Evolutionary conservation across 2,888 invertebrate species (phyloP), one percentile per base, ranked within the genome.

Genomic region (Lagria hirta): DNA sequence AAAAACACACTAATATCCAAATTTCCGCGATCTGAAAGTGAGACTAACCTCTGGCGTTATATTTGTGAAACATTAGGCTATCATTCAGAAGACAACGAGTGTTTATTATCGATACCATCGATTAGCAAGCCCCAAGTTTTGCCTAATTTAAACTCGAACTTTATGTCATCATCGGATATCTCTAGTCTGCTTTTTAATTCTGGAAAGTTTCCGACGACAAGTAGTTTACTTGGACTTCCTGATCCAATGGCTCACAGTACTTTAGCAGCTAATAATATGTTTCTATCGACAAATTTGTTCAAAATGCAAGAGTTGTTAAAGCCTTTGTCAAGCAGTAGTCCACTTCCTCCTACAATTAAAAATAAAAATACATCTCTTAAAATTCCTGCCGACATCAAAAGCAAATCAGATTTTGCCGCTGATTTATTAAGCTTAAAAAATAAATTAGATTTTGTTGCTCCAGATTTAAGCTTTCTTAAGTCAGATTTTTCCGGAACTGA

Each of bases 1-100:
- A 90, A 91, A 72, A 84, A 81, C 51, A 86, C 89, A 0, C 67
- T 90, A 27, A 82, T 83, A 16, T 84, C 87, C 0, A 91, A 91
- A 69, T 85, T 91, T 62, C 91, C 91, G 0, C 76, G 86, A 17
- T 89, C 89, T 60, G 66, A 66, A 46, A 83, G 82, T 52, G 88
- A 86, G 62, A 83, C 83, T 2, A 76, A 82, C 3, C 71, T 90
- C 21, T 90, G 90, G 90, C 83, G 84, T 60, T 85, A 83, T 62
- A 83, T 90, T 41, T 79, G 84, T 34, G 86, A 86, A 49, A 80
- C 86, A 61, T 72, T 89, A 33, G 86, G 85, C 21, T 85, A 85
- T 56, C 75, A 82, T n/a, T 82, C 82, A 32, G 84, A 85, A 50
- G 83, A 83, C 65, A 81, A 82, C 68, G 80, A 83, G 58, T 70